Evolutionary conservation across 1,140 invertebrate genomes (phyloP).

Genomic region (Psix sp.): DNA sequence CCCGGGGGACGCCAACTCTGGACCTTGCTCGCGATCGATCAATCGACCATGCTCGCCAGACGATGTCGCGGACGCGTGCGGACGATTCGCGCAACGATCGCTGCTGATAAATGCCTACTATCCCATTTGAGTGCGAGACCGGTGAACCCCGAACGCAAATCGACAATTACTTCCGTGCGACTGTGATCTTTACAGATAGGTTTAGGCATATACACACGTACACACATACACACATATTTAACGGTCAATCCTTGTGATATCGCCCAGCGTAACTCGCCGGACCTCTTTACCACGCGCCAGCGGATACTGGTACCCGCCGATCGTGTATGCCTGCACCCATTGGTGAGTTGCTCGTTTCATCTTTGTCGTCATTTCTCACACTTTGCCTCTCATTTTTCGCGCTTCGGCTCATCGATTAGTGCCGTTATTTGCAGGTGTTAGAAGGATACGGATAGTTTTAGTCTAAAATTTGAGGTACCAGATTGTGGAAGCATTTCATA

Average conservation of each 20-base stretch:
- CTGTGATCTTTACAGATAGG: conserved; percentile 68
- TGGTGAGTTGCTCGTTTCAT: conserved; percentile 17
- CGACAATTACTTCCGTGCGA: conserved; percentile 52
- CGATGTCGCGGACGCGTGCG: conserved; percentile 44
- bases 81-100: conserved; percentile 37
- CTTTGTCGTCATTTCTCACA: no score
- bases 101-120: conserved; percentile 36
- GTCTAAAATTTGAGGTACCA: no score
- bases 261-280: conserved; percentile 12
- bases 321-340: conserved; percentile 13
- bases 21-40: conserved; percentile 33
- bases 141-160: conserved; percentile 9
- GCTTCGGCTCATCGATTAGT: no score
- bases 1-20: conserved; percentile 7
- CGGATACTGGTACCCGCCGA: conserved; percentile 10
- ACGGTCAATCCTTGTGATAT: no score
- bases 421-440: no score
- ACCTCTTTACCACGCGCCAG: conserved; percentile 4
- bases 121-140: conserved; percentile 42
- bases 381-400: no score
- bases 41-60: conserved; percentile 45
- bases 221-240: no score
- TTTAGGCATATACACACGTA: no score
- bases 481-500: no score
- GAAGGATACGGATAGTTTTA: no score